phyloP scores from a whole-genome alignment of 1,140 invertebrate species.

The Chymomyza costata region DNA sequence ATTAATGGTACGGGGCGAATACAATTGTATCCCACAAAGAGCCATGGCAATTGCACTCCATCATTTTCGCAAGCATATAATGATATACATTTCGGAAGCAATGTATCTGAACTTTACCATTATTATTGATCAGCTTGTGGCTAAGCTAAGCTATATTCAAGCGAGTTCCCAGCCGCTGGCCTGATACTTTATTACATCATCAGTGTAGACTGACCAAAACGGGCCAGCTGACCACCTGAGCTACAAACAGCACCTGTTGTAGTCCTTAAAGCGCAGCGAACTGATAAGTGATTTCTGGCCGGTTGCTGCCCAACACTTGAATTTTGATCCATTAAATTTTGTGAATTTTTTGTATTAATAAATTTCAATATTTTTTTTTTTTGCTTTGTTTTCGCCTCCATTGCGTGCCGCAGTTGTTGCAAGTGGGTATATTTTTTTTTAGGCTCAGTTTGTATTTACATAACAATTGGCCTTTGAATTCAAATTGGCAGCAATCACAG shows the following conservation, averaged over 20 bases:
- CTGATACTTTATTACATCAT: not conserved
- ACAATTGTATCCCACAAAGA: conserved; percentile 19
- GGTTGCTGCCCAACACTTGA: too few relatives aligned
- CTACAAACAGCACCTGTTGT: too few relatives aligned
- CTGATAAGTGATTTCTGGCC: conserved; percentile 52
- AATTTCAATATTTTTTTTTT: conserved; percentile 36
- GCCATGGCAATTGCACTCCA: conserved; percentile 47
- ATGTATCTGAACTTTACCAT: conserved; percentile 67
- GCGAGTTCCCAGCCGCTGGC: not conserved
- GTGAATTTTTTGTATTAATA: conserved; percentile 50
- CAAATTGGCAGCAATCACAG: conserved; percentile 31
- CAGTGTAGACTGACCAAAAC: conserved; percentile 1
- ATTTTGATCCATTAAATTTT: conserved; percentile 15
- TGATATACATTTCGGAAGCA: conserved; percentile 71
- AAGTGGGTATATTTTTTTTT: conserved; percentile 38
- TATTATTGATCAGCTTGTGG: conserved; percentile 39
- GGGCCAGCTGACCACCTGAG: conserved; percentile 46
- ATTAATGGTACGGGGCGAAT: conserved; percentile 8
- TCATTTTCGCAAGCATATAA: conserved; percentile 62
- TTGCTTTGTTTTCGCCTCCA: too few relatives aligned
- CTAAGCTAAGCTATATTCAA: not conserved
- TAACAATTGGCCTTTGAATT: conserved; percentile 67
- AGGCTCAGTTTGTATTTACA: conserved; percentile 40
- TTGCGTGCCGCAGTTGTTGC: conserved; percentile 44
- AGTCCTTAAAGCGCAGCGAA: conserved; percentile 52